Evolutionary conservation across 2,888 invertebrate species (phyloP).

Genomic region (Ornithoptera alexandrae): DNA sequence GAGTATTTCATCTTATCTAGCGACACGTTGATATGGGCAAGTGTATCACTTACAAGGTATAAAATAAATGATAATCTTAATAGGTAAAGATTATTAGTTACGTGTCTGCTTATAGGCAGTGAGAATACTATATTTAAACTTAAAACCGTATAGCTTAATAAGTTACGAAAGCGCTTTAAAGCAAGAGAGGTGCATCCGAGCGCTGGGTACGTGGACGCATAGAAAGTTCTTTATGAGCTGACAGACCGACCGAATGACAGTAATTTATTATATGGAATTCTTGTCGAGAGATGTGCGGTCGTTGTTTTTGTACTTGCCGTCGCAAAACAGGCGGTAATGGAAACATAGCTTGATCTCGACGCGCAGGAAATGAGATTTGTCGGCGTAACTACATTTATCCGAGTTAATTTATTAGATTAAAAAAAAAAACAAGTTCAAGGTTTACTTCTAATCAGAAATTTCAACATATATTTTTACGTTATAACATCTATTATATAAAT

Average conservation of each 20-base stretch:
- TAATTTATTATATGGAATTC: constrained; percentile 41
- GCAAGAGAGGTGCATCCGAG: constrained; percentile 21
- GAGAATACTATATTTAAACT: neutral
- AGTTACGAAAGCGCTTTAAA: constrained; percentile 42
- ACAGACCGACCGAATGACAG: constrained; percentile 46
- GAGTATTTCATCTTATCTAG: too few relatives aligned
- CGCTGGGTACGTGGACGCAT: constrained; percentile 36
- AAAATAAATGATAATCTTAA: too few relatives aligned
- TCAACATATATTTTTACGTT: neutral
- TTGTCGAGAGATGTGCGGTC: constrained; percentile 30
- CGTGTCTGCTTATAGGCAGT: neutral
- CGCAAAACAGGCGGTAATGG: constrained; percentile 26
- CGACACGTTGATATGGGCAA: too few relatives aligned
- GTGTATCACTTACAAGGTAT: too few relatives aligned
- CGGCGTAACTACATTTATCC: neutral
- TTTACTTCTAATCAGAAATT: neutral
- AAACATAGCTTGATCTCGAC: constrained; percentile 10
- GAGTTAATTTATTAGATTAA: neutral
- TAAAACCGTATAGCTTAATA: constrained; percentile 32
- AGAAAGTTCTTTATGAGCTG: constrained; percentile 59
- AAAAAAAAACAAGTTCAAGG: neutral
- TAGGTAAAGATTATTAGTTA: too few relatives aligned
- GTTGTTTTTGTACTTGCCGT: constrained; percentile 20
- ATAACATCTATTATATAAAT: neutral
- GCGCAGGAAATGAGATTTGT: constrained; percentile 22